These are phyloP conservation scores for Drosophila saltans DNA, from an alignment of 1,140 invertebrate species.

Conservation along the genomic window DNA sequence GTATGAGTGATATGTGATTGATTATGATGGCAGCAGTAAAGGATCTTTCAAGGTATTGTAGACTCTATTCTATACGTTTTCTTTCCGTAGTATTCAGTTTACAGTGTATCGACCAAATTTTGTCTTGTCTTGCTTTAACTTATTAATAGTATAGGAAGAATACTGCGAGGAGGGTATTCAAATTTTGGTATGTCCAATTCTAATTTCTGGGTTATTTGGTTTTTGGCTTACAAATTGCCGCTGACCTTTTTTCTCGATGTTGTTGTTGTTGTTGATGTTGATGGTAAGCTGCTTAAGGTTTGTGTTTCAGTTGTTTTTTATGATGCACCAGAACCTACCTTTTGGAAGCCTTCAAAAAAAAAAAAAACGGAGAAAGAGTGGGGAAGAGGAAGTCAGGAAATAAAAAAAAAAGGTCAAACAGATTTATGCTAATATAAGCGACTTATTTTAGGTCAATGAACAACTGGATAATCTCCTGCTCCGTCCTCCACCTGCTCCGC, in stretches of 20 bases:
- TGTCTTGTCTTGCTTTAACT: too few relatives aligned
- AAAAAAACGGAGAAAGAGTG: not conserved
- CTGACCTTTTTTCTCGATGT: not conserved
- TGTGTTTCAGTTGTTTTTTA: not conserved
- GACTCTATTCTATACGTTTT: too few relatives aligned
- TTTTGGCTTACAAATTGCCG: not conserved
- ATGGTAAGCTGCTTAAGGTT: conserved; percentile 8
- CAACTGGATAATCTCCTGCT: not conserved
- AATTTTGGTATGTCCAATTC: not conserved
- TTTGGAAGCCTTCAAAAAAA: not conserved
- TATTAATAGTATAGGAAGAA: too few relatives aligned
- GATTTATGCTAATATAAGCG: conserved; percentile 10
- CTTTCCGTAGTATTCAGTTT: too few relatives aligned
- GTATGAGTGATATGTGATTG: too few relatives aligned
- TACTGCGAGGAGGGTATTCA: not conserved
- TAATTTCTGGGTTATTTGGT: not conserved
- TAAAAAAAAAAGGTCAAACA: conserved; percentile 8
- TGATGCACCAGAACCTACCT: not conserved
- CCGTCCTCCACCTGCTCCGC: not conserved
- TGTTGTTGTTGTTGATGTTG: not conserved
- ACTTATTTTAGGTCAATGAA: conserved; percentile 8
- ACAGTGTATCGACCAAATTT: too few relatives aligned
- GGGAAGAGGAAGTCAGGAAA: not conserved
- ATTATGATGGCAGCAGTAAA: too few relatives aligned
- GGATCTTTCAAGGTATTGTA: too few relatives aligned